phyloP scores from a whole-genome alignment of 2,888 invertebrate genomes.

The Xylophagus ater region DNA sequence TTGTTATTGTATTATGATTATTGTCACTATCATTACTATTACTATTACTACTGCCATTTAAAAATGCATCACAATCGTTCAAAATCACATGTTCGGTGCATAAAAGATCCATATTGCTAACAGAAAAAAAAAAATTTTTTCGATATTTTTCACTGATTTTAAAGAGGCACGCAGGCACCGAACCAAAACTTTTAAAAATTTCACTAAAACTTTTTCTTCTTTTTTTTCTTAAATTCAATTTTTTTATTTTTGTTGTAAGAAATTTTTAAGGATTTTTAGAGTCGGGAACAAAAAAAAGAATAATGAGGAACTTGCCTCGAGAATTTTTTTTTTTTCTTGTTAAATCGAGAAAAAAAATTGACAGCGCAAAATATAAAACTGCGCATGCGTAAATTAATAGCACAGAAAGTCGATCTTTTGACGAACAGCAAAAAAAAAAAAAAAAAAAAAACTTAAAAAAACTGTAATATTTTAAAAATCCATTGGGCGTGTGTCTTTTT shows the following conservation, averaged over 20 bases:
- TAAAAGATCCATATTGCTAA: constrained; percentile 44
- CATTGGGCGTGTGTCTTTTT: too few relatives aligned
- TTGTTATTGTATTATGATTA: too few relatives aligned
- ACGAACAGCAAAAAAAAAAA: too few relatives aligned
- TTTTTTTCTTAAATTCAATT: neutral
- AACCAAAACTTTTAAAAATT: too few relatives aligned
- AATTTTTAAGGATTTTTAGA: neutral
- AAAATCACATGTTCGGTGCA: constrained; percentile 49
- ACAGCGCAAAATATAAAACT: neutral
- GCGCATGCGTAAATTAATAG: constrained; percentile 4
- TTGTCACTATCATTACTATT: constrained; percentile 12
- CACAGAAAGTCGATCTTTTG: too few relatives aligned
- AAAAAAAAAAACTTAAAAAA: too few relatives aligned
- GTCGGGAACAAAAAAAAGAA: neutral
- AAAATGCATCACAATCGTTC: constrained; percentile 25
- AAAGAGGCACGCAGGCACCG: neutral
- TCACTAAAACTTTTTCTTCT: too few relatives aligned
- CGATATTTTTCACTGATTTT: neutral
- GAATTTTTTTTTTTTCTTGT: too few relatives aligned
- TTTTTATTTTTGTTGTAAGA: neutral
- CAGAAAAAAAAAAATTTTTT: neutral
- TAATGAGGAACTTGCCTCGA: neutral
- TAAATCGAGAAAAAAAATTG: neutral
- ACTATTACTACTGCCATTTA: constrained; percentile 21
- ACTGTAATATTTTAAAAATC: too few relatives aligned